Conservation (phyloP, 2,797 vertebrate species). For the Periparus ater region DNA sequence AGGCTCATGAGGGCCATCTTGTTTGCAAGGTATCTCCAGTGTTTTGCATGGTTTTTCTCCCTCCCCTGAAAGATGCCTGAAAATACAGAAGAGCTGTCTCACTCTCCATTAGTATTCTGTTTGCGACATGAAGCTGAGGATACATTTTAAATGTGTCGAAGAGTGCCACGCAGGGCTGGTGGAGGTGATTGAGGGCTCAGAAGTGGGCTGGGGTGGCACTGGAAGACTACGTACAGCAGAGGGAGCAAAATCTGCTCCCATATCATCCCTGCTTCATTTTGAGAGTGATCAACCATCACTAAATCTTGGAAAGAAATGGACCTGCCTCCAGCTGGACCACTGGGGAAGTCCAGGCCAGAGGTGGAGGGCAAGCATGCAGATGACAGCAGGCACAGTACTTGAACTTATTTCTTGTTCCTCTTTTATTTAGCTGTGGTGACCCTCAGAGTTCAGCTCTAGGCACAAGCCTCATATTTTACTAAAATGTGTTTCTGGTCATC, state of each 20-base stretch:
- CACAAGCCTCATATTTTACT: neutral
- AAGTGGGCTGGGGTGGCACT: neutral
- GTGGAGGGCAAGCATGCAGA: neutral
- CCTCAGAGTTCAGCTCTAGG: neutral
- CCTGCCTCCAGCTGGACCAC: neutral
- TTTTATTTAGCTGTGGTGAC: neutral
- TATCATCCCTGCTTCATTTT: neutral
- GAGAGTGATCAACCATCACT: neutral
- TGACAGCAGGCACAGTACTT: neutral
- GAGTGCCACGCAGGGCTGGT: neutral
- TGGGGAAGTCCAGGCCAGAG: neutral
- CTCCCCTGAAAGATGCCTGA: neutral
- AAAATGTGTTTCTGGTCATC: neutral
- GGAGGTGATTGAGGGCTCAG: neutral
- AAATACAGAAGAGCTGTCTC: neutral
- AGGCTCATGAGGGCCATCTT: neutral
- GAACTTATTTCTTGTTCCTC: neutral
- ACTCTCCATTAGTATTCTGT: neutral
- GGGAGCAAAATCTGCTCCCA: conserved; percentile 49
- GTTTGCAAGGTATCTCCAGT: neutral
- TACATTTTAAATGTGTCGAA: neutral
- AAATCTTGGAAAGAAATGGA: neutral
- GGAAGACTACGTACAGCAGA: conserved; percentile 51
- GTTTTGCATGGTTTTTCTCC: neutral
- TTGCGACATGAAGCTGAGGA: neutral